Evolutionary conservation across 2,797 vertebrate species (phyloP).

Genomic region (Epinephelus coioides): DNA sequence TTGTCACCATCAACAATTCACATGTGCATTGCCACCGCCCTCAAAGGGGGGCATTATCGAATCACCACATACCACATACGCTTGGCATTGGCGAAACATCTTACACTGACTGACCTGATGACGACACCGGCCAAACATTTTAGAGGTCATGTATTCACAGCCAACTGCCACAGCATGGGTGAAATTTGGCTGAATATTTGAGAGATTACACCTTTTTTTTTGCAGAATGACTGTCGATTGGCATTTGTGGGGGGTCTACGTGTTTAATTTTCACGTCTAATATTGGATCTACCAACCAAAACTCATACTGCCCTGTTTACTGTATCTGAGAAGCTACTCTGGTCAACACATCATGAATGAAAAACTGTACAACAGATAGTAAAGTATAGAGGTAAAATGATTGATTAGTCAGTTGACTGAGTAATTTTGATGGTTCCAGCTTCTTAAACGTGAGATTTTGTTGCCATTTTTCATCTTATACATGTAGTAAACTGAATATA

Average conservation of each 20-base stretch:
- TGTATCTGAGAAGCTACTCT: background rate
- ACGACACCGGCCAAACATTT: background rate
- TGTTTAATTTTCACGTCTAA: constrained; percentile 4
- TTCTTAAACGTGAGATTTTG: background rate
- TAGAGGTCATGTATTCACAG: background rate
- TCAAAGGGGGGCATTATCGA: no score
- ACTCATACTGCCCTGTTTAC: background rate
- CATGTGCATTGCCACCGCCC: no score
- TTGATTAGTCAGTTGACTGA: background rate
- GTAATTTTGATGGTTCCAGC: background rate
- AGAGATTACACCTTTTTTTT: background rate
- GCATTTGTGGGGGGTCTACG: background rate
- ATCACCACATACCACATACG: no score
- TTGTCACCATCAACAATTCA: no score
- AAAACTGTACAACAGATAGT: background rate
- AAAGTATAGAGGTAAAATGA: background rate
- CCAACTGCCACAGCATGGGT: background rate
- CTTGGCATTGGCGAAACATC: background rate
- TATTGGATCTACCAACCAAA: background rate
- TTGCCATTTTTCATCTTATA: background rate
- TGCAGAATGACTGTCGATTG: no score
- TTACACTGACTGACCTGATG: no score
- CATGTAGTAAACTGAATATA: background rate
- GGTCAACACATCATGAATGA: background rate
- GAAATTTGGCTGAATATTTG: background rate